Conservation (phyloP, 1,140 invertebrate genomes). For the Coenobita brevimanus region DNA sequence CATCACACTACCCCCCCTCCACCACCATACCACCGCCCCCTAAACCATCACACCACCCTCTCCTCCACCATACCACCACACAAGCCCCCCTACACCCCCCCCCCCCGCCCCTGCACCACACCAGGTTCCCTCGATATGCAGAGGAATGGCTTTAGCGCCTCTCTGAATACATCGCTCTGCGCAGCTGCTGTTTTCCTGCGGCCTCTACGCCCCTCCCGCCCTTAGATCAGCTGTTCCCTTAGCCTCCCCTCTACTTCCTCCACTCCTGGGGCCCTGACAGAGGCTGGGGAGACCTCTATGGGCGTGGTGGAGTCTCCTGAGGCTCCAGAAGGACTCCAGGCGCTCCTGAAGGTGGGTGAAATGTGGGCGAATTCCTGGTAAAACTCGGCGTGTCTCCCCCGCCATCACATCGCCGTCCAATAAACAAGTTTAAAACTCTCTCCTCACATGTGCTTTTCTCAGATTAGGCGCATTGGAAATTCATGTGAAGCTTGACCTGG, state of each 20-base stretch:
- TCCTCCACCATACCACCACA: not conserved
- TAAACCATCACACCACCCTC: not conserved
- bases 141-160: not conserved
- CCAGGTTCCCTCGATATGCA: not conserved
- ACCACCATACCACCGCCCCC: not conserved
- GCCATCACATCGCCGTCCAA: slow-evolving; percentile 60
- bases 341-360: not conserved
- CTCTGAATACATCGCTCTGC: slow-evolving; percentile 4
- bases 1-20: too few species aligned
- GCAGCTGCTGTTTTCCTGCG: not conserved
- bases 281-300: not conserved
- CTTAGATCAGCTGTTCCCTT: not conserved
- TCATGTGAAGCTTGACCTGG: slow-evolving; percentile 67
- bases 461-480: slow-evolving; percentile 67
- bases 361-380: slow-evolving; percentile 40
- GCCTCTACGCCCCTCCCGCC: not conserved
- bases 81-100: not conserved
- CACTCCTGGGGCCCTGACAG: not conserved
- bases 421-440: slow-evolving; percentile 68
- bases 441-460: slow-evolving; percentile 62
- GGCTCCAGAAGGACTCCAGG: not conserved
- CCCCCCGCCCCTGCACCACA: not conserved
- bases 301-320: too few species aligned
- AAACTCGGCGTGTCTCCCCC: slow-evolving; percentile 43
- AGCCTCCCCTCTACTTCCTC: too few species aligned